A percentile compares a stretch with the other conserved stretches of the same genome.
Conservation (phyloP, 1,140 invertebrate genomes). For the Eupristina koningsbergeri region DNA sequence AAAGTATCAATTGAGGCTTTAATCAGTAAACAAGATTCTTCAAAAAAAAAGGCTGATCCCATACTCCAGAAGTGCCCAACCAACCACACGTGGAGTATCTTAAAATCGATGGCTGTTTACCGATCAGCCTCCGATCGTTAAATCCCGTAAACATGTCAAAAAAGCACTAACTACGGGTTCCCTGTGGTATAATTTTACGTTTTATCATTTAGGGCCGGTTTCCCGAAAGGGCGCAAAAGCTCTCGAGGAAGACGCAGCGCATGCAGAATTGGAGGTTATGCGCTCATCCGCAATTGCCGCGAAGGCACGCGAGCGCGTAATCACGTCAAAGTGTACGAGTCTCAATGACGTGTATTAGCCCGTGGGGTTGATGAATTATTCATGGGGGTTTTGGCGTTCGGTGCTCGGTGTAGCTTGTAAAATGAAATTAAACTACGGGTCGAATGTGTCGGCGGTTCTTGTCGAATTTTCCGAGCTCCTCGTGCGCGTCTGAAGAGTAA, state of each 20-base stretch:
- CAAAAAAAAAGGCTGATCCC: too few species aligned
- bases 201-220: not conserved
- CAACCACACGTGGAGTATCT: not conserved
- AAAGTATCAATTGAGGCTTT: too few species aligned
- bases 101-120: not conserved
- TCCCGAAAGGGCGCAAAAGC: conserved; percentile 22
- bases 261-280: not conserved
- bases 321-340: conserved; percentile 37
- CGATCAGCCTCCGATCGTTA: not conserved
- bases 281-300: not conserved
- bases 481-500: not conserved
- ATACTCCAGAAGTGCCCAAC: not conserved
- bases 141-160: not conserved
- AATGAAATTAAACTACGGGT: conserved; percentile 37
- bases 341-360: conserved; percentile 37
- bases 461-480: not conserved
- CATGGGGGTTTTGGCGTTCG: conserved; percentile 23
- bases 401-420: not conserved
- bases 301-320: not conserved
- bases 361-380: conserved; percentile 43
- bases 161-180: too few species aligned
- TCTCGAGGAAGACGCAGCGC: conserved; percentile 7
- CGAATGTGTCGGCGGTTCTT: not conserved
- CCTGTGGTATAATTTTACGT: conserved; percentile 22
- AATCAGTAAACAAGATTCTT: too few species aligned